A percentile compares a stretch with the other conserved stretches of the same genome.
Conservation (phyloP, 2,113 vertebrate species). For the Pseudorhombus dupliciocellatus region DNA sequence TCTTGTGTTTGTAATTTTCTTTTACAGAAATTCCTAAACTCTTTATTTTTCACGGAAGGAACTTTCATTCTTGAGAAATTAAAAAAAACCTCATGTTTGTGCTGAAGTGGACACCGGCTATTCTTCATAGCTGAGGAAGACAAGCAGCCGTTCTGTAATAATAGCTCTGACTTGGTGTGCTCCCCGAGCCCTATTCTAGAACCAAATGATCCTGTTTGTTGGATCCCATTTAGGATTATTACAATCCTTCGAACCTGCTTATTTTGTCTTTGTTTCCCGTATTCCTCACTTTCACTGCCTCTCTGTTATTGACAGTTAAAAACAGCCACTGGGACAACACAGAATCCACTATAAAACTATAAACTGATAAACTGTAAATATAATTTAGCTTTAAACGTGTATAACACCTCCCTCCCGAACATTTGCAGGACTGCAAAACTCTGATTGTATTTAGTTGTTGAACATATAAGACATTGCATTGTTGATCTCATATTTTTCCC, state of each 20-base stretch:
- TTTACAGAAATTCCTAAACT: slow-evolving; percentile 35
- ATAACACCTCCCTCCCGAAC: no score
- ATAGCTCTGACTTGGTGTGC: slow-evolving; percentile 44
- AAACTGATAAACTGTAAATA: no score
- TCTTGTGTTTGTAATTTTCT: slow-evolving; percentile 55
- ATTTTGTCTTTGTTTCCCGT: slow-evolving; percentile 18
- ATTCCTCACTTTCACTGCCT: slow-evolving; percentile 25
- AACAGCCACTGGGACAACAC: neutral
- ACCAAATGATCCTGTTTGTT: slow-evolving; percentile 43
- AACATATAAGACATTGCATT: no score
- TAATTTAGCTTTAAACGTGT: no score
- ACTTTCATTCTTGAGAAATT: slow-evolving; percentile 1
- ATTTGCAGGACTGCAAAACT: no score
- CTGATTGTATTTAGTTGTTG: no score
- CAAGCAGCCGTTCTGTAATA: slow-evolving; percentile 47
- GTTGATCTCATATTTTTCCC: no score
- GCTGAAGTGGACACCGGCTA: slow-evolving; percentile 22
- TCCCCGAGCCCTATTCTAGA: slow-evolving; percentile 23
- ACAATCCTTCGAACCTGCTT: slow-evolving; percentile 31
- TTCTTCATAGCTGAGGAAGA: slow-evolving; percentile 39
- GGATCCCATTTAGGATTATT: slow-evolving; percentile 38
- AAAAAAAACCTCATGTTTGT: slow-evolving; percentile 27
- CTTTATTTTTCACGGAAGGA: slow-evolving; percentile 25
- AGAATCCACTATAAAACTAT: neutral
- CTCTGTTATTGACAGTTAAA: neutral